Conservation (phyloP, 2,113 vertebrate species). For the Elaphurus davidianus region DNA sequence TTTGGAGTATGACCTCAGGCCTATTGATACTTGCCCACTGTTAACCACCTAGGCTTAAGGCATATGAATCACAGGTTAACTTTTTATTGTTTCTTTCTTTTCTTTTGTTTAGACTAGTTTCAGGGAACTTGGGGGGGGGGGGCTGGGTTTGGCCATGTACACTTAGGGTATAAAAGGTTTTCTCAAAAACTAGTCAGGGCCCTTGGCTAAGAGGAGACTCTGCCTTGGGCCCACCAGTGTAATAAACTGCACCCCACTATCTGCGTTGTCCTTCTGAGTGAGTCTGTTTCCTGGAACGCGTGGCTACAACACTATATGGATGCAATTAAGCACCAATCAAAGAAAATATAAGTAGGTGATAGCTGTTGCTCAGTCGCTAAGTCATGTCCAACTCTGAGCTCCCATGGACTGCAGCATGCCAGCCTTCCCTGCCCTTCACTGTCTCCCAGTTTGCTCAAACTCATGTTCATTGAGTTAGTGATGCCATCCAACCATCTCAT, state of each 20-base stretch:
- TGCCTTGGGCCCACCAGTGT: not conserved
- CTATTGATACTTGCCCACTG: not conserved
- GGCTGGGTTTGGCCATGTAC: rapidly evolving
- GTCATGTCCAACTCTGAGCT: not conserved
- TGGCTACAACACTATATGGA: not conserved
- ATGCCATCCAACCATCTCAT: not conserved
- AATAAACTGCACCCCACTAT: not conserved
- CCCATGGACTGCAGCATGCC: not conserved
- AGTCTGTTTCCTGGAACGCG: not conserved
- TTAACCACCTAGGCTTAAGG: not conserved
- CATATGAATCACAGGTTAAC: not conserved
- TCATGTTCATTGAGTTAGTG: not conserved
- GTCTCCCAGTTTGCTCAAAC: not conserved
- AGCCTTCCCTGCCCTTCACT: not conserved
- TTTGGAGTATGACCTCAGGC: not conserved
- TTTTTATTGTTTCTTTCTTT: not conserved
- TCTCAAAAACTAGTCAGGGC: rapidly evolving
- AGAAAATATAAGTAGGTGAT: not conserved
- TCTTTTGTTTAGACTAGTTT: not conserved
- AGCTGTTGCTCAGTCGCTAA: not conserved
- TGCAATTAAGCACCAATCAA: not conserved
- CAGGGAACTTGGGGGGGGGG: not conserved
- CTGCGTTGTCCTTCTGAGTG: not conserved
- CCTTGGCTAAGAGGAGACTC: not conserved
- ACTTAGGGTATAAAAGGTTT: not conserved